Evolutionary conservation across 2,113 vertebrate genomes (phyloP), one percentile per base, ranked within the genome.

Genomic region (Sitta europaea): DNA sequence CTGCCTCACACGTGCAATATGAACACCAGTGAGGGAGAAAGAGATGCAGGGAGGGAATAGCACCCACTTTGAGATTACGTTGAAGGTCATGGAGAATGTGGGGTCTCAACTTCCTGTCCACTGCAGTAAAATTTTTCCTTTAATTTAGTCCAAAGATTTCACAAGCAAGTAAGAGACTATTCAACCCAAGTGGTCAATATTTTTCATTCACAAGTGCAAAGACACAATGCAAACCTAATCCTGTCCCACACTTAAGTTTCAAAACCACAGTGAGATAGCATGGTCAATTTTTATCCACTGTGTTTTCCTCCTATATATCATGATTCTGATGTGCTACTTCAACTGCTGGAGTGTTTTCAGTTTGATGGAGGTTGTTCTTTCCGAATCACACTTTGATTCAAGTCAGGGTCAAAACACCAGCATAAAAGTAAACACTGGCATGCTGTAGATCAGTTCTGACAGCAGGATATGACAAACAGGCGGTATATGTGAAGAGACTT

Each of bases 1-100:
- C 35, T 61, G 45, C 42, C 35, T 42, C 59, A 38, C 17, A 13
- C 0, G 0, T 40, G 75, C n/a, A 42, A n/a, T 12, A 21, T 2
- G 24, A 45, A 55, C 17, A n/a, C 2, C 3, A 12, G 19, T 3
- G 15, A 51, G 29, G 25, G 20, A 74, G 43, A 81, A 86, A 55
- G 45, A 83, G 45, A 29, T 14, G 45, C 53, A 92, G 40, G 5
- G 24, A 74, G 17, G 4, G 59, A 77, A 58, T 0, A 91, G 31
- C 10, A 55, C 29, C 8, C 21, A 51, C 29, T 80, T 28, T 0
- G 2, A 71, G 43, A 43, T 57, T 19, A 88, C 55, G 51, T 3
- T 55, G 24, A 33, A 67, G 17, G 23, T 57, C 58, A 78, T 0
- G 4, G 22, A 88, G 23, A 78, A 82, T 2, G 31, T 1, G 3